Percentiles rank a stretch among this genome's conserved stretches.
These are phyloP conservation scores for Rotaria socialis DNA, from an alignment of 2,888 invertebrate species.

Conservation along the genomic window DNA sequence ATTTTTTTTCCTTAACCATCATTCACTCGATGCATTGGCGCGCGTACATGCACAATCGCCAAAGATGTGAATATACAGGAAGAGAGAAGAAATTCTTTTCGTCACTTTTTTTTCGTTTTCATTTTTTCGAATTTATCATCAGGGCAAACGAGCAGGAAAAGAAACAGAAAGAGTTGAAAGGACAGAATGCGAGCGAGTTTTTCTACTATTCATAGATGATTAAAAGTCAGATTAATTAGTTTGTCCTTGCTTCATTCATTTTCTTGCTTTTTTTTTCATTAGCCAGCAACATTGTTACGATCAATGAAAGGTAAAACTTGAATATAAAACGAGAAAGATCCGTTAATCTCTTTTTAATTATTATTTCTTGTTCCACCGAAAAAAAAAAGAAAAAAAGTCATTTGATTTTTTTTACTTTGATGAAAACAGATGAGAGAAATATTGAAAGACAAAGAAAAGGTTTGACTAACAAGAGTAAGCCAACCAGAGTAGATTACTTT, in stretches of 20 bases:
- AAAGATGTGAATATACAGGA: not conserved
- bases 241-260: not conserved
- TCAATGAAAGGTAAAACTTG: slow-evolving; percentile 4
- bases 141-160: not conserved
- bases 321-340: not conserved
- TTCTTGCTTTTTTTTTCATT: not conserved
- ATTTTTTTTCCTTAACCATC: slow-evolving; percentile 28
- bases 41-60: not conserved
- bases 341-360: slow-evolving; percentile 32
- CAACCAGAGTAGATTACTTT: slow-evolving; percentile 26
- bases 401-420: not conserved
- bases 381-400: not conserved
- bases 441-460: not conserved
- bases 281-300: not conserved
- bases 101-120: not conserved
- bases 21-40: slow-evolving; percentile 7
- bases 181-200: not conserved
- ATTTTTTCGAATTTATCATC: slow-evolving; percentile 3
- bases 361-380: not conserved
- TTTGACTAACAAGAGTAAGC: not conserved
- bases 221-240: slow-evolving; percentile 15
- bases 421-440: slow-evolving; percentile 20
- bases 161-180: not conserved
- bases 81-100: not conserved
- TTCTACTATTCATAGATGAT: not conserved